A percentile compares a stretch with the other conserved stretches of the same genome.
These are phyloP conservation scores for Pseudopipra pipra DNA, from an alignment of 2,113 vertebrate genomes.

Conservation along the genomic window DNA sequence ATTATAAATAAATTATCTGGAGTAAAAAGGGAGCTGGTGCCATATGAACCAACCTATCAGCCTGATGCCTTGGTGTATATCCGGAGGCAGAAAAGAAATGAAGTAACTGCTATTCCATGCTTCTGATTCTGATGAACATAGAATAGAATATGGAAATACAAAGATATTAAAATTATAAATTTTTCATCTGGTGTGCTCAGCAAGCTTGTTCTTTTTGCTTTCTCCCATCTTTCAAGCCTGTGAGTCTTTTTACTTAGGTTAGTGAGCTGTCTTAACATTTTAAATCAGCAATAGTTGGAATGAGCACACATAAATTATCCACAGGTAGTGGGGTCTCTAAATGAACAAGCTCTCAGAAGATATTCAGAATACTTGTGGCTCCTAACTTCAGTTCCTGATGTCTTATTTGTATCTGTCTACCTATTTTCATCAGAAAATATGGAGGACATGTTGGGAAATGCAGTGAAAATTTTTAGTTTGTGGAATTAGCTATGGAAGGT, in stretches of 20 bases:
- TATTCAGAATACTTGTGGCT: not conserved
- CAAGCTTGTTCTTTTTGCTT: constrained; percentile 2
- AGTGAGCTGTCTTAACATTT: not conserved
- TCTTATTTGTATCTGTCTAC: not conserved
- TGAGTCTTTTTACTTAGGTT: not conserved
- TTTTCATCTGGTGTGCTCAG: constrained; percentile 25
- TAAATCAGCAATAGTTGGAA: not conserved
- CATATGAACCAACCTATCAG: constrained; percentile 2
- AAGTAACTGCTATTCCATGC: not conserved
- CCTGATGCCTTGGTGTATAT: constrained; percentile 9
- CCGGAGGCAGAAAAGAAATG: constrained; percentile 24
- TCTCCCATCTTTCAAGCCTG: not conserved
- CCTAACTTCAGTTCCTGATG: not conserved
- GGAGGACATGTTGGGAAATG: not conserved
- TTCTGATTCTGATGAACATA: constrained; percentile 12
- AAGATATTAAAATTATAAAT: constrained; percentile 59
- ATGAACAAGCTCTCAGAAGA: not conserved
- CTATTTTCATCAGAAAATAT: not conserved
- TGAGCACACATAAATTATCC: constrained; percentile 26
- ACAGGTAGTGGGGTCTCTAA: not conserved
- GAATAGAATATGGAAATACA: constrained; percentile 45
- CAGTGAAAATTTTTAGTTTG: not conserved
- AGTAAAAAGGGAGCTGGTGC: constrained; percentile 2
- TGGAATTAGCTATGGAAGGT: not conserved
- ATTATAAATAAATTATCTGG: constrained; percentile 58